These are phyloP conservation scores for Chelon labrosus DNA, from an alignment of 2,797 vertebrate genomes.

Conservation along the genomic window DNA sequence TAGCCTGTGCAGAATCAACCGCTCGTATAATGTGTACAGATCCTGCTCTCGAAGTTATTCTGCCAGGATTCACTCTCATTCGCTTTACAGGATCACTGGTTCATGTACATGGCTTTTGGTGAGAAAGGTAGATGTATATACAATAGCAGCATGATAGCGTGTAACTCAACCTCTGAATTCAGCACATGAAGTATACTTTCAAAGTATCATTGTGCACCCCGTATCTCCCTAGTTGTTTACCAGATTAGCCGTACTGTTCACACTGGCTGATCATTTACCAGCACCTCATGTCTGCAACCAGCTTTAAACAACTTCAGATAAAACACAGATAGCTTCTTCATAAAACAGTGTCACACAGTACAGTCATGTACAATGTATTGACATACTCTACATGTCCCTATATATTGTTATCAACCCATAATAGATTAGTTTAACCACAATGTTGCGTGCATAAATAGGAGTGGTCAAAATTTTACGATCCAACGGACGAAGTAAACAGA, in stretches of 20 bases:
- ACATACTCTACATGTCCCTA: not conserved
- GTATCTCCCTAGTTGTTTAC: slow-evolving; percentile 33
- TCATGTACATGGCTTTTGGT: not conserved
- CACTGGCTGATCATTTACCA: slow-evolving; percentile 73
- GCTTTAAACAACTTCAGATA: slow-evolving; percentile 67
- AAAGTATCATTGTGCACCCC: not conserved
- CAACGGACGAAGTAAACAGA: slow-evolving; percentile 12
- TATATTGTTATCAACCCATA: not conserved
- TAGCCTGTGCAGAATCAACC: not conserved
- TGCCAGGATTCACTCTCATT: not conserved
- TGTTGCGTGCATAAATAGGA: not conserved
- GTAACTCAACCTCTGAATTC: not conserved
- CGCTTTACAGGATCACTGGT: not conserved
- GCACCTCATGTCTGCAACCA: slow-evolving; percentile 58
- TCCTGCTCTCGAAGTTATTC: too few relatives aligned
- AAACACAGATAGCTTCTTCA: slow-evolving; percentile 45
- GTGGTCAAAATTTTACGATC: not conserved
- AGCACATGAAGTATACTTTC: not conserved
- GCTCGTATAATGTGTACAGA: too few relatives aligned
- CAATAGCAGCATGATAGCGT: not conserved
- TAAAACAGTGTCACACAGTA: slow-evolving; percentile 44
- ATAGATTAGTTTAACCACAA: not conserved
- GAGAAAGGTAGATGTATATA: not conserved
- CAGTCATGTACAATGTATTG: slow-evolving; percentile 9
- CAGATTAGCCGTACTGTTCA: slow-evolving; percentile 34